Evolutionary conservation across 2,888 invertebrate genomes (phyloP), one percentile per base, ranked within the genome.

Genomic region (Leuctra nigra): DNA sequence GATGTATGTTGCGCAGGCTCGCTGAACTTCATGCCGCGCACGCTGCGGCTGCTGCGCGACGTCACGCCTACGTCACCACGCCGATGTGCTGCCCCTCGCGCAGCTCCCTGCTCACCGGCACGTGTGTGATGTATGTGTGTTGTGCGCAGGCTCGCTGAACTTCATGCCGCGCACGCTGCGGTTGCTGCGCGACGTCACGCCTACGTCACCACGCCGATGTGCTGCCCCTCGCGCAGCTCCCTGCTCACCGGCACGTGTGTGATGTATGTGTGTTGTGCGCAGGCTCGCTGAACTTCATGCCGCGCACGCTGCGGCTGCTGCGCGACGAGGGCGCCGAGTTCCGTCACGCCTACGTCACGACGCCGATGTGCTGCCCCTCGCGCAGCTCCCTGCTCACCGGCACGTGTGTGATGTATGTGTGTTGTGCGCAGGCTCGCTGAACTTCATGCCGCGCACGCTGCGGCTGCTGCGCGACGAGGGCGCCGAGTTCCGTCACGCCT

Each of bases 51-150:
- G 23, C 78, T 98, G 64, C 80, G 91, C 59, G 88, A 93, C 68
- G 91, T 16, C 95, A 96, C 72, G 95, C 96, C 4, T 98, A 96
- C 73, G 95, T 95, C 23, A 93, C 95, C 20, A 97, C 97, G 11
- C 97, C 97, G n/a, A 97, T 98, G 94, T 98, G 98, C 70, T 98
- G 98, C 70, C 98, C 98, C 1, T 95, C 95, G 36, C 81, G 97
- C 70, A 90, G 94, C 61, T 93, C 95, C 6, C 75, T 98, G 66
- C 77, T 98, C 61, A 96, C 97, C 1, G 96, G 96, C 52, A n/a
- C n/a, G n/a, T n/a, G n/a, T n/a, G n/a, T n/a, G n/a, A 84, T 91
- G 73, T 91, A 97, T 74, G 92, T 94, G 23, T n/a, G n/a, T n/a
- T n/a, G n/a, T n/a, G n/a, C 64, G 33, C 69, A 83, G 84, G 90